These are phyloP conservation scores for Heterohyrax brucei DNA, from an alignment of 2,797 vertebrate genomes.

Conservation along the genomic window DNA sequence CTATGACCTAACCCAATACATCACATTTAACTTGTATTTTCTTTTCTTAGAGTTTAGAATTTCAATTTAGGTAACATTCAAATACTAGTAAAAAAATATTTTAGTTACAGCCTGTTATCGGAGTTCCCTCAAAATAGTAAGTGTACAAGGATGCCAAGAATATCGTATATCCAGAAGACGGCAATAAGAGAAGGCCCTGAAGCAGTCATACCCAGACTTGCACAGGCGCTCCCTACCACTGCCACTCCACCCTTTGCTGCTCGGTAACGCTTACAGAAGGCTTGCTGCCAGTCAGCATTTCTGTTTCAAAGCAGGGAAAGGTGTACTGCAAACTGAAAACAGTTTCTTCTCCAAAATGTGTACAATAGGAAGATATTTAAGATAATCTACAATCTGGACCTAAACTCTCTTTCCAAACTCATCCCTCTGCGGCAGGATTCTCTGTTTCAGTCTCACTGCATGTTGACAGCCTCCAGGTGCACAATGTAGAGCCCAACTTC, in stretches of 20 bases:
- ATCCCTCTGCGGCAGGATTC: background rate
- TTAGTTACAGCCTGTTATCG: background rate
- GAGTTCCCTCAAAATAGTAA: background rate
- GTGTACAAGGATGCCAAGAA: background rate
- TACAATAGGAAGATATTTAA: conserved; percentile 78
- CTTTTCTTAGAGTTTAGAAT: conserved; percentile 7
- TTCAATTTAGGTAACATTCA: conserved; percentile 1
- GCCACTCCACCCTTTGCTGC: conserved; percentile 58
- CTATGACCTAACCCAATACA: background rate
- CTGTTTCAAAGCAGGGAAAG: conserved; percentile 68
- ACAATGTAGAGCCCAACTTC: background rate
- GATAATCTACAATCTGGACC: conserved; percentile 78
- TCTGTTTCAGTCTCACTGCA: conserved; percentile 31
- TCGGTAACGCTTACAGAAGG: conserved; percentile 9
- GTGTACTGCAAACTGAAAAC: conserved; percentile 79
- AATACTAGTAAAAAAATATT: background rate
- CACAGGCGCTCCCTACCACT: background rate
- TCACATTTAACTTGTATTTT: background rate
- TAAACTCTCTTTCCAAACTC: conserved; percentile 70
- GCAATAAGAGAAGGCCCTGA: background rate
- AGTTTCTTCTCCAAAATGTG: conserved; percentile 78
- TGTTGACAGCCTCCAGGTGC: conserved; percentile 14
- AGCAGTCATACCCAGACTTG: too few relatives aligned
- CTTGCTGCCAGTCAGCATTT: conserved; percentile 65
- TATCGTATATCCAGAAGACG: background rate